A percentile compares a stretch with the other conserved stretches of the same genome.
These are phyloP conservation scores for Gallinago jamesoni DNA, from an alignment of 2,113 vertebrate genomes.

Conservation along the genomic window DNA sequence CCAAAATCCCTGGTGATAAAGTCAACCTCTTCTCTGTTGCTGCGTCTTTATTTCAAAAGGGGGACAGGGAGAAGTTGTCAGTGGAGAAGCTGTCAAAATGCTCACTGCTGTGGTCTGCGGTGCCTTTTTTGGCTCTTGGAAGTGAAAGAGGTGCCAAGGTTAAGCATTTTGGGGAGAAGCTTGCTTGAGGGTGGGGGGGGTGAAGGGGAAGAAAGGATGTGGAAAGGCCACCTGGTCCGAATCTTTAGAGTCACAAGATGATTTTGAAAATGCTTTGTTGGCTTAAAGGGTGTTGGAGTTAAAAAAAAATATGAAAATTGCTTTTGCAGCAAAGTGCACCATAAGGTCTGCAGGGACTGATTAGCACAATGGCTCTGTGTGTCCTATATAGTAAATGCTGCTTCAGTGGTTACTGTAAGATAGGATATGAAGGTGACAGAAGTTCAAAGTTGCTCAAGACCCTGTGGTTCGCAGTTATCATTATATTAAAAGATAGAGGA, in stretches of 20 bases:
- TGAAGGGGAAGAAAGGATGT: neutral
- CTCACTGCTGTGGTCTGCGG: neutral
- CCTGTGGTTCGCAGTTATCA: neutral
- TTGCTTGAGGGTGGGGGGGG: no score
- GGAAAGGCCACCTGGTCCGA: neutral
- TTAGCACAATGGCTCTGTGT: slow-evolving; percentile 44
- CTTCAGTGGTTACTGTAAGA: slow-evolving; percentile 55
- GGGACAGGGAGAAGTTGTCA: neutral
- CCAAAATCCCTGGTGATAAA: neutral
- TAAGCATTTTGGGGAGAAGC: neutral
- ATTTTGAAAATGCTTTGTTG: slow-evolving; percentile 30
- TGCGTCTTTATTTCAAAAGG: neutral
- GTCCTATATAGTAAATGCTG: slow-evolving; percentile 40
- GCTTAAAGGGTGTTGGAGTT: slow-evolving; percentile 50
- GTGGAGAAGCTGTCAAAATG: neutral
- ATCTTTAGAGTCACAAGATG: neutral
- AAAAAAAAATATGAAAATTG: slow-evolving; percentile 52
- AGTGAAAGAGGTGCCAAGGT: neutral
- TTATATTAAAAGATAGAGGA: neutral
- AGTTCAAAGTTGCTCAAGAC: neutral
- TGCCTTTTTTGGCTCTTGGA: neutral
- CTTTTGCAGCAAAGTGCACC: slow-evolving; percentile 54
- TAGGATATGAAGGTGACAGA: slow-evolving; percentile 51
- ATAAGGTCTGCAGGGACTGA: slow-evolving; percentile 63
- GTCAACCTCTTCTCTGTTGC: neutral